Base-by-base conservation (phyloP, 2,888 invertebrate genomes). In the Megaustenia siamemsis region DNA sequence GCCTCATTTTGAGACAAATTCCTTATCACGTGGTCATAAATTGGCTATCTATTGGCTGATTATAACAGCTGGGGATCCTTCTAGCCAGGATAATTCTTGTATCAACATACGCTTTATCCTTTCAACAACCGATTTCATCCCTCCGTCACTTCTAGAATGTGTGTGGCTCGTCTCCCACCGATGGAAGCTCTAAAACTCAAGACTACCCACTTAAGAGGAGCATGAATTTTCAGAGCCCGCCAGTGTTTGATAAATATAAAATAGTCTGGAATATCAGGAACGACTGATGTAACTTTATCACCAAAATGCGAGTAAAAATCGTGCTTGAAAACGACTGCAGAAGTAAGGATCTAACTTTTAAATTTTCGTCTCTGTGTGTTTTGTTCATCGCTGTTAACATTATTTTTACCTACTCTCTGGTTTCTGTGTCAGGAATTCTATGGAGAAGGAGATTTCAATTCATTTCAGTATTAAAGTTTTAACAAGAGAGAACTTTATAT, bases 1-100 rank as follows among this genome's bases (percentile, higher is more conserved):
- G 56, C 69, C 82, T 75, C 82, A 43, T 66, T 60, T 63, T 75
- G 49, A 76, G 82, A 45, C 43, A 28, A 40, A 73, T 68, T 28
- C 38, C 76, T 82, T 82, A 82, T 82, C 82, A 82, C 76, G 45
- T 75, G 76, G 75, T 53, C 32, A 82, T 82, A 82, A 82, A 75
- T 82, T 76, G 82, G 56, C 76, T 82, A 76, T 75, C 82, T 76
- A 73, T 71, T 60, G 73, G 73, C 73, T 73, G 82, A 82, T 82
- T 73, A 73, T 32, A 43, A n/a, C 75, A 28, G 82, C 76, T 21
- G 45, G 73, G 43, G 73, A 60, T 12, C 60, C 28, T 63, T 43
- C 60, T 40, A 10, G 24, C n/a, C 56, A n/a, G 40, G 53, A 71
- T 56, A 66, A 71, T 53, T 81, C 71, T 38, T 60, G 73, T 60